Base-by-base conservation (phyloP, 2,113 vertebrate species). In the Myotis brandtii region DNA sequence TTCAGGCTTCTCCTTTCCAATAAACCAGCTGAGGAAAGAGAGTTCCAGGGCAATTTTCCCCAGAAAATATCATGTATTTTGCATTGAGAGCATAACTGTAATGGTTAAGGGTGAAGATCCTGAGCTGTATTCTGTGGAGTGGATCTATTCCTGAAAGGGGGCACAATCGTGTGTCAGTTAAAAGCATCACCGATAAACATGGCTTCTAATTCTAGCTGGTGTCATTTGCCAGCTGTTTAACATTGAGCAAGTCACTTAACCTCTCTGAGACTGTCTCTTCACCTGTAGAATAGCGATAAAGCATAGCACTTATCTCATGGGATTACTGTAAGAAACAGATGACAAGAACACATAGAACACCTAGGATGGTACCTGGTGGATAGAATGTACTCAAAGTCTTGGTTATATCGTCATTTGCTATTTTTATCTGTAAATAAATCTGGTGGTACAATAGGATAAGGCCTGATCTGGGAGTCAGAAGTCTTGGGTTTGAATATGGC, bases 381-480 rank as follows among this genome's bases (percentile, higher is more conserved):
- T 4, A 54, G 34, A 37, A 82, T 75, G 70, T 70, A 17, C 32
- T 93, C 32, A 46, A 30, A 80, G 59, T 34, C 17, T 89, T 34
- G 34, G n/a, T 70, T 86, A 76, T 23, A 70, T 75, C 46, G 34
- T 66, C 18, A 21, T 83, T 89, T 64, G 46, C 66, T 86, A 56
- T 86, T 81, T 93, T 95, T 83, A 40, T 80, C 50, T 90, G 5
- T 70, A 81, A 93, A 77, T 83, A 89, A 32, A 59, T 62, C 25
- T 94, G 40, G 25, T 76, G 54, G 6, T 75, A 34, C 9, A 77
- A n/a, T 56, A 85, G 34, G 23, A 89, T 73, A 59, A 89, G 32
- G 23, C 32, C 52, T 69, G n/a, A 77, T 50, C 11, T 72, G 30
- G 7, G 5, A 62, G 32, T 48, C 48, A 67, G 59, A 73, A 89